phyloP scores from a whole-genome alignment of 2,113 vertebrate species.

The Brachypteracias leptosomus region DNA sequence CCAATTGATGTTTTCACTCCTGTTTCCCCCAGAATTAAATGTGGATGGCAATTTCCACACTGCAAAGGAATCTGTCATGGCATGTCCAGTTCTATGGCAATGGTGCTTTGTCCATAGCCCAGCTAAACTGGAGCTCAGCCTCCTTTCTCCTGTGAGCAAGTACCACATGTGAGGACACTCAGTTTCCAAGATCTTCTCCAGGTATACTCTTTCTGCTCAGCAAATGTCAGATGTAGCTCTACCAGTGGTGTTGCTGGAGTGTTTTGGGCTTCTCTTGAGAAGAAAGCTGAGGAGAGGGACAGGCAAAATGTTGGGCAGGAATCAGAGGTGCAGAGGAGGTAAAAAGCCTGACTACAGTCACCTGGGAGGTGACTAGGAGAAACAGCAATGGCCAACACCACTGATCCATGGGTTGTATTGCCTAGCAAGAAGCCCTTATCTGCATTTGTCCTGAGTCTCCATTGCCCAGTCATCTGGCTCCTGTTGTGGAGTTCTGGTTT shows the following conservation, averaged over 20 bases:
- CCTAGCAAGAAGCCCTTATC: neutral
- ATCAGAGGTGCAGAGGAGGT: neutral
- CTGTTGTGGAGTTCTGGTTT: neutral
- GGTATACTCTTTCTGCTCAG: neutral
- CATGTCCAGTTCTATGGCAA: neutral
- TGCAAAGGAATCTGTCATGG: neutral
- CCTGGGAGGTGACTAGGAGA: neutral
- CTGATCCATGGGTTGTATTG: neutral
- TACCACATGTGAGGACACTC: neutral
- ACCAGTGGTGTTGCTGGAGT: neutral
- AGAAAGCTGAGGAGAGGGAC: neutral
- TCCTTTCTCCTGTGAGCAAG: neutral
- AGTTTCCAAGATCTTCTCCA: neutral
- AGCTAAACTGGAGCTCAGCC: neutral
- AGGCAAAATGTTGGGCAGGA: neutral
- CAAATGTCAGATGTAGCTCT: neutral
- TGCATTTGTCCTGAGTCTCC: neutral
- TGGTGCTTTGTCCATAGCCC: neutral
- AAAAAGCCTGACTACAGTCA: neutral
- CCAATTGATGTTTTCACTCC: neutral
- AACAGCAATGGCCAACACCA: neutral
- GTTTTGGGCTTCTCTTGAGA: neutral
- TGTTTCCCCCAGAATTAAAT: neutral
- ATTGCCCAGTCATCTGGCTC: neutral
- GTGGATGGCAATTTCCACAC: neutral